Evolutionary conservation across 2,888 invertebrate genomes (phyloP).

Genomic region (Ophion slaviceki): DNA sequence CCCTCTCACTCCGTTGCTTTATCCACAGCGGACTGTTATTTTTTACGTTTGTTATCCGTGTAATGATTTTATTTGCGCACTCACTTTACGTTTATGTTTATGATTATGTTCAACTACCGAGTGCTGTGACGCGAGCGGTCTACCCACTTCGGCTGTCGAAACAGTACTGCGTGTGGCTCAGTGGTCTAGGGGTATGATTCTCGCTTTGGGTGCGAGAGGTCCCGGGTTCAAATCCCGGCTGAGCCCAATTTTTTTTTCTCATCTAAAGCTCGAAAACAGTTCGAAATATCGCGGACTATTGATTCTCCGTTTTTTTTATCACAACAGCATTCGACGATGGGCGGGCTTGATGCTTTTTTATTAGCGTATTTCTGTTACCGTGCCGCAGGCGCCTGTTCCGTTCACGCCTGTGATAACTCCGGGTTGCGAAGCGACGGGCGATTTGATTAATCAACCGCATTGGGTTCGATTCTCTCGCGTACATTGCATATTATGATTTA

Average conservation of each 20-base stretch:
- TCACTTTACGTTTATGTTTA: not conserved
- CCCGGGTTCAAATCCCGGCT: slow-evolving; percentile 85
- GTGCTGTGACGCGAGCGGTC: no score
- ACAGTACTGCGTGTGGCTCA: no score
- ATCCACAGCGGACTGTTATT: no score
- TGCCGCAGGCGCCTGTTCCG: not conserved
- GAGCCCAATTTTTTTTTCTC: slow-evolving; percentile 79
- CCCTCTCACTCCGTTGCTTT: no score
- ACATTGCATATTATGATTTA: slow-evolving; percentile 38
- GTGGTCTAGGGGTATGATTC: slow-evolving; percentile 86
- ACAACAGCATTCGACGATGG: not conserved
- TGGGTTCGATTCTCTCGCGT: not conserved
- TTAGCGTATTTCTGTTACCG: not conserved
- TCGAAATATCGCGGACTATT: not conserved
- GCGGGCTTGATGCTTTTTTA: not conserved
- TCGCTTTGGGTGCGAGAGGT: slow-evolving; percentile 86
- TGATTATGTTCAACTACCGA: no score
- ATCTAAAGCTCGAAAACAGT: not conserved
- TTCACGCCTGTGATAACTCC: not conserved
- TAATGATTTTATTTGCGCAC: not conserved
- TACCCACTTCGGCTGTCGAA: no score
- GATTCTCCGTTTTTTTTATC: not conserved
- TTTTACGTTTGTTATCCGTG: no score
- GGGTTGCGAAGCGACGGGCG: not conserved
- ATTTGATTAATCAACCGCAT: not conserved